phyloP scores from a whole-genome alignment of 2,797 vertebrate genomes.

The Ctenopoma kingsleyae region DNA sequence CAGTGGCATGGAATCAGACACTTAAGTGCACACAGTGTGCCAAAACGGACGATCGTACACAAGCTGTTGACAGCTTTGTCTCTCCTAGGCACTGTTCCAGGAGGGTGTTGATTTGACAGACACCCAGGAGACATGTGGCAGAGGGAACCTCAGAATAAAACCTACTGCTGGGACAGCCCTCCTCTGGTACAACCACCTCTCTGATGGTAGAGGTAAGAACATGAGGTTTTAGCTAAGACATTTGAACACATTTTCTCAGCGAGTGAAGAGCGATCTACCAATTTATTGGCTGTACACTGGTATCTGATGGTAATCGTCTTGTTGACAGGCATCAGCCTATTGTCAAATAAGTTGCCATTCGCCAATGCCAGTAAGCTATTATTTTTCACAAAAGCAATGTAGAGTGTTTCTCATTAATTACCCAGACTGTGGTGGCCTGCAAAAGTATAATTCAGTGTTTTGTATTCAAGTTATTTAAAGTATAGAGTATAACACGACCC shows the following conservation, averaged over 20 bases:
- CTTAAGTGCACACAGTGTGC: constrained; percentile 13
- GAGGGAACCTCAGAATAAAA: constrained; percentile 93
- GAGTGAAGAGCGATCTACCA: no score
- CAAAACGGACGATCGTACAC: constrained; percentile 22
- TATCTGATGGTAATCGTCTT: no score
- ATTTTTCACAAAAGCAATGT: no score
- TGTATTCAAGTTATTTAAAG: no score
- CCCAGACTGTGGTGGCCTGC: no score
- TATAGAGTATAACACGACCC: no score
- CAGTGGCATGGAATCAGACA: constrained; percentile 54
- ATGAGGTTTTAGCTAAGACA: not conserved
- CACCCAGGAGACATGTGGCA: constrained; percentile 91
- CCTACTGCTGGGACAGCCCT: constrained; percentile 92
- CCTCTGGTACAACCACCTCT: constrained; percentile 98
- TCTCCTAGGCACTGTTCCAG: constrained; percentile 90
- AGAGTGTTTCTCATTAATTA: no score
- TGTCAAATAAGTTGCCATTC: no score
- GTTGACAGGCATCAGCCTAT: no score
- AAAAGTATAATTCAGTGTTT: no score
- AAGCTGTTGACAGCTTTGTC: constrained; percentile 39
- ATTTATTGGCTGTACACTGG: no score
- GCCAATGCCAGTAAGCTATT: no score
- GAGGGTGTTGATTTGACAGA: constrained; percentile 92
- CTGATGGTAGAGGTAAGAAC: constrained; percentile 92
- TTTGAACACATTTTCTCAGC: not conserved